Percentiles rank a stretch among this genome's conserved stretches.
Conservation (phyloP, 2,888 invertebrate genomes). For the Cheilosia variabilis region DNA sequence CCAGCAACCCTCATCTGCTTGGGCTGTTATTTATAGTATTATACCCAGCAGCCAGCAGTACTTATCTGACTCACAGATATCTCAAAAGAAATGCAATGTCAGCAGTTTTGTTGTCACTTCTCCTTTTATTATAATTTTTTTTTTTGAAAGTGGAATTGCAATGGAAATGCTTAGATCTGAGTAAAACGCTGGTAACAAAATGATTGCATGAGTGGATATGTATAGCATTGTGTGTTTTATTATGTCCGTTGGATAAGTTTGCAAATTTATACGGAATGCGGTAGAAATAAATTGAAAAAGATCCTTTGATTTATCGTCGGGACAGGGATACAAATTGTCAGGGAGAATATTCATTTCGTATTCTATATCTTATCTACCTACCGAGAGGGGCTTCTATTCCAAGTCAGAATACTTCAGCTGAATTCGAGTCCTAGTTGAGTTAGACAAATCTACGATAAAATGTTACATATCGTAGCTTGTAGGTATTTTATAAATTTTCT, state of each 20-base stretch:
- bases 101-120: conserved; percentile 23
- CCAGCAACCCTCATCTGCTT: conserved; percentile 22
- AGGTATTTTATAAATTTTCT: too few species aligned
- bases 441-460: too few species aligned
- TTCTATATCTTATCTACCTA: neutral
- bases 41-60: neutral
- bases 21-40: conserved; percentile 28
- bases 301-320: conserved; percentile 50
- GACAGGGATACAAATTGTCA: conserved; percentile 3
- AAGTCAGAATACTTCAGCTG: neutral
- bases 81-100: conserved; percentile 43
- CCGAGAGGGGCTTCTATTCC: neutral
- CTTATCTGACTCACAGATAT: conserved; percentile 32
- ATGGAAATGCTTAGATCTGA: conserved; percentile 17
- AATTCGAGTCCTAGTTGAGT: neutral
- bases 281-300: conserved; percentile 30
- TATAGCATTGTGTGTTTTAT: conserved; percentile 25
- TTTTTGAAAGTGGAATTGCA: conserved; percentile 36
- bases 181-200: conserved; percentile 6
- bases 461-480: too few species aligned
- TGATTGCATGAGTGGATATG: neutral
- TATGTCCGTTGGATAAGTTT: conserved; percentile 13
- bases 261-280: conserved; percentile 32
- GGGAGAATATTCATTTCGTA: conserved; percentile 23
- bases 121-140: conserved; percentile 4